Evolutionary conservation across 2,797 vertebrate species (phyloP).

Genomic region (Tokudaia tokunoshimensis): DNA sequence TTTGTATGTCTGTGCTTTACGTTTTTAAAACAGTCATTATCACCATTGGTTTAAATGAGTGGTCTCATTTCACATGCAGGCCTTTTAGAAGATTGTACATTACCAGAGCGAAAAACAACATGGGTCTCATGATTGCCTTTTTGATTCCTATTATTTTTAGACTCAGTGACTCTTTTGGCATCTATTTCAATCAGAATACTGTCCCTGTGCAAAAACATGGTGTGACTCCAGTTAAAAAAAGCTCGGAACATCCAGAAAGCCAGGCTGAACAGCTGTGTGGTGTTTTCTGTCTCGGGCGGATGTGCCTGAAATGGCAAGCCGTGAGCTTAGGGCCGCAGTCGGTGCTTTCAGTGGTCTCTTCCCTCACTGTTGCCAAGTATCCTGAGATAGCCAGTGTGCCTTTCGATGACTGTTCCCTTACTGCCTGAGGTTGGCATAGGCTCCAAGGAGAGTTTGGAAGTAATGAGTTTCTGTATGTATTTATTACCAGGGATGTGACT

Average conservation of each 20-base stretch:
- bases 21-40: conserved; percentile 55
- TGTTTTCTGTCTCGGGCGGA: conserved; percentile 26
- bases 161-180: conserved; percentile 51
- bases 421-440: conserved; percentile 33
- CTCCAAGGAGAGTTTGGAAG: neutral
- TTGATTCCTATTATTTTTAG: conserved; percentile 66
- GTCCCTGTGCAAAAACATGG: conserved; percentile 16
- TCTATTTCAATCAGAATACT: conserved; percentile 50
- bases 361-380: conserved; percentile 35
- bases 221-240: conserved; percentile 45
- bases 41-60: conserved; percentile 67
- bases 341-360: neutral
- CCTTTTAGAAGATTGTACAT: conserved; percentile 62
- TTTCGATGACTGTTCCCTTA: conserved; percentile 48
- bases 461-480: conserved; percentile 9
- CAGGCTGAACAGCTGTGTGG: conserved; percentile 38
- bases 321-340: neutral
- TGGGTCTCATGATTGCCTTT: conserved; percentile 53
- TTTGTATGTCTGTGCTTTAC: neutral
- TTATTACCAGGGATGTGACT: neutral
- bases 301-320: conserved; percentile 22
- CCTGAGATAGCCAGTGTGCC: conserved; percentile 49
- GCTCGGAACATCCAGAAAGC: conserved; percentile 20
- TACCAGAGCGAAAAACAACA: conserved; percentile 55
- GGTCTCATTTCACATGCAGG: conserved; percentile 58